Evolutionary conservation across 2,888 invertebrate species (phyloP).

Genomic region (Platycheirus rosarum): DNA sequence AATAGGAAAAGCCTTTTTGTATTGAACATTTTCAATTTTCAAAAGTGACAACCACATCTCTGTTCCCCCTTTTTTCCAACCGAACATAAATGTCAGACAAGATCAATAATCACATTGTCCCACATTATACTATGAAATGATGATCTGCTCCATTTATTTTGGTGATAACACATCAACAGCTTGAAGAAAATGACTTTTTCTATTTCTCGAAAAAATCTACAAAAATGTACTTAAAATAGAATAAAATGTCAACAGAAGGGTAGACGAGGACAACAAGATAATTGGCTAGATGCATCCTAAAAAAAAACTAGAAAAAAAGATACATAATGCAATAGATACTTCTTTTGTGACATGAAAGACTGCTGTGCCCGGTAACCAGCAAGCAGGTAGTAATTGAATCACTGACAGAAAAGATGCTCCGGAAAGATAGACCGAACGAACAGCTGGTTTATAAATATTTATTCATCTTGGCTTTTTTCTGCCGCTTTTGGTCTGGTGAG

Average conservation of each 20-base stretch:
- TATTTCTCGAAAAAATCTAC: conserved; percentile 6
- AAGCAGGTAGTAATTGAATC: conserved; percentile 40
- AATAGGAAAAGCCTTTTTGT: too few species aligned
- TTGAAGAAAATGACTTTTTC: conserved; percentile 33
- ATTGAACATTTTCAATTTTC: too few species aligned
- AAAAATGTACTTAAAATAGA: conserved; percentile 22
- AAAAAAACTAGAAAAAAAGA: not conserved
- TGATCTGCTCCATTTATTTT: conserved; percentile 65
- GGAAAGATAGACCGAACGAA: conserved; percentile 47
- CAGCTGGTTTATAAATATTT: conserved; percentile 51
- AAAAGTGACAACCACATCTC: too few species aligned
- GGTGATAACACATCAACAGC: conserved; percentile 43
- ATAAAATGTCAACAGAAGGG: conserved; percentile 15
- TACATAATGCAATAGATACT: conserved; percentile 42
- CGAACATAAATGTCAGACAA: conserved; percentile 14
- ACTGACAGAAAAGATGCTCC: conserved; percentile 22
- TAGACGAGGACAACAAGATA: conserved; percentile 26
- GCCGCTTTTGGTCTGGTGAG: conserved; percentile 36
- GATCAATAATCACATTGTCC: conserved; percentile 32
- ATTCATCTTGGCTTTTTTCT: conserved; percentile 33
- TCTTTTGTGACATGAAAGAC: conserved; percentile 26
- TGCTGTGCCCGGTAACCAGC: conserved; percentile 51
- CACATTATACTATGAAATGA: conserved; percentile 28
- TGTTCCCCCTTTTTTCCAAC: conserved; percentile 3
- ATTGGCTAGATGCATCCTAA: conserved; percentile 13